A percentile compares a stretch with the other conserved stretches of the same genome.
Conservation (phyloP, 2,888 invertebrate genomes). For the Biston stratarius region DNA sequence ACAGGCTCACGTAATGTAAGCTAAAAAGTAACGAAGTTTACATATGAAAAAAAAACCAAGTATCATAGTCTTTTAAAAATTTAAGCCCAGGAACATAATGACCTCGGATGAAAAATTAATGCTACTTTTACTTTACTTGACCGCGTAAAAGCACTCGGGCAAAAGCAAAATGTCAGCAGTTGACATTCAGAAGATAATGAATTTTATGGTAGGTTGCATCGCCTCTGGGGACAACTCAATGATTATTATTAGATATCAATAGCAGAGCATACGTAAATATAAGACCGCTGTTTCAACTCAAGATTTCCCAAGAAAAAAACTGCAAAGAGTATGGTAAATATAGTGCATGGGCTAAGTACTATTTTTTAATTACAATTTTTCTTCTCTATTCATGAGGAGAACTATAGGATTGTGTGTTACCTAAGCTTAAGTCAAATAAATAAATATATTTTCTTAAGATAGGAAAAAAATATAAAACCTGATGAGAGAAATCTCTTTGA, state of each 20-base stretch:
- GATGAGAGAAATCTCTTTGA: too few relatives aligned
- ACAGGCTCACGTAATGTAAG: too few relatives aligned
- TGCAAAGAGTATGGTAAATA: too few relatives aligned
- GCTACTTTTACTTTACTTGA: conserved; percentile 35
- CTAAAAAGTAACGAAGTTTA: too few relatives aligned
- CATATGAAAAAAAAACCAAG: too few relatives aligned
- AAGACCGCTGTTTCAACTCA: too few relatives aligned
- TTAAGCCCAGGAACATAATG: neutral
- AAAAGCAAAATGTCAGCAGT: conserved; percentile 31
- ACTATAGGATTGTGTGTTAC: too few relatives aligned
- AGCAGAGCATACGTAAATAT: neutral
- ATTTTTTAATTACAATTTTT: too few relatives aligned
- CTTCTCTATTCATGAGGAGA: too few relatives aligned
- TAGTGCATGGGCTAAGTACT: too few relatives aligned
- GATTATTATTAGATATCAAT: neutral
- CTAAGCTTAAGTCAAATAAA: too few relatives aligned
- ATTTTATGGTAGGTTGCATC: conserved; percentile 14
- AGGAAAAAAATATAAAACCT: neutral
- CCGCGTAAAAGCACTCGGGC: conserved; percentile 29
- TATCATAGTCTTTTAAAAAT: neutral
- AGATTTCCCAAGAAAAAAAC: neutral
- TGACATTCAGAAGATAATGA: conserved; percentile 29
- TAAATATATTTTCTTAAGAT: too few relatives aligned
- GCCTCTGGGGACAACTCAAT: neutral
- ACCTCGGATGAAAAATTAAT: conserved; percentile 19